These are phyloP conservation scores for Austrofundulus limnaeus DNA, from an alignment of 2,113 vertebrate genomes.

Conservation along the genomic window DNA sequence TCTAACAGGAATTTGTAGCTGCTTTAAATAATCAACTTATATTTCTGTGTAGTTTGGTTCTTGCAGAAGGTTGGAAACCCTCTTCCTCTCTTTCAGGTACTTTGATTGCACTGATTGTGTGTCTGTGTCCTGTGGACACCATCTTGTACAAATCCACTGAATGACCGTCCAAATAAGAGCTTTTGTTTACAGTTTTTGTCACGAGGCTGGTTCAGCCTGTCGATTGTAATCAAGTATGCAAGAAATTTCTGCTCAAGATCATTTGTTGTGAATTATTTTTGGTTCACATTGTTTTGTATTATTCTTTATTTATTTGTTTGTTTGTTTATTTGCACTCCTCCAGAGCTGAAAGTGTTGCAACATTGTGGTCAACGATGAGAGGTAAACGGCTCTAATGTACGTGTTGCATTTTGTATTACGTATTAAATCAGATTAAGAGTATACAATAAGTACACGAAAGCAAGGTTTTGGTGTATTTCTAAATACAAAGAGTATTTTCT, in stretches of 20 bases:
- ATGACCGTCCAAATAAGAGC: slow-evolving; percentile 49
- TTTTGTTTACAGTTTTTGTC: slow-evolving; percentile 58
- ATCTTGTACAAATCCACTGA: slow-evolving; percentile 56
- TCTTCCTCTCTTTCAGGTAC: slow-evolving; percentile 73
- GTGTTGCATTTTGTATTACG: slow-evolving; percentile 75
- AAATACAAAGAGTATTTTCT: neutral
- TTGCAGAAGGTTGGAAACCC: slow-evolving; percentile 26
- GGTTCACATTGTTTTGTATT: slow-evolving; percentile 19
- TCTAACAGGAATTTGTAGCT: slow-evolving; percentile 41
- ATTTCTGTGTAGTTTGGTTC: slow-evolving; percentile 13
- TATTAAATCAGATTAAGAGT: slow-evolving; percentile 61
- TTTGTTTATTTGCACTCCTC: slow-evolving; percentile 39
- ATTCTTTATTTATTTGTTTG: slow-evolving; percentile 3
- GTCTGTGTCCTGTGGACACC: slow-evolving; percentile 83
- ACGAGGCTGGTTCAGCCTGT: slow-evolving; percentile 34
- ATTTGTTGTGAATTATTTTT: slow-evolving; percentile 37
- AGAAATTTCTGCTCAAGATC: slow-evolving; percentile 55
- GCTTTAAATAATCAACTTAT: slow-evolving; percentile 2
- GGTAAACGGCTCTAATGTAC: slow-evolving; percentile 58
- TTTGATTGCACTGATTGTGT: slow-evolving; percentile 72
- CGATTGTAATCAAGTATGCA: slow-evolving; percentile 62
- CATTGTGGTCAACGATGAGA: slow-evolving; percentile 60
- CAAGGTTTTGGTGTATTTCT: slow-evolving; percentile 4
- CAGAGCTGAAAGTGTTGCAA: slow-evolving; percentile 49
- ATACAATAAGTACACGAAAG: slow-evolving; percentile 24